Evolutionary conservation across 2,113 vertebrate species (phyloP).

Genomic region (Numida meleagris): DNA sequence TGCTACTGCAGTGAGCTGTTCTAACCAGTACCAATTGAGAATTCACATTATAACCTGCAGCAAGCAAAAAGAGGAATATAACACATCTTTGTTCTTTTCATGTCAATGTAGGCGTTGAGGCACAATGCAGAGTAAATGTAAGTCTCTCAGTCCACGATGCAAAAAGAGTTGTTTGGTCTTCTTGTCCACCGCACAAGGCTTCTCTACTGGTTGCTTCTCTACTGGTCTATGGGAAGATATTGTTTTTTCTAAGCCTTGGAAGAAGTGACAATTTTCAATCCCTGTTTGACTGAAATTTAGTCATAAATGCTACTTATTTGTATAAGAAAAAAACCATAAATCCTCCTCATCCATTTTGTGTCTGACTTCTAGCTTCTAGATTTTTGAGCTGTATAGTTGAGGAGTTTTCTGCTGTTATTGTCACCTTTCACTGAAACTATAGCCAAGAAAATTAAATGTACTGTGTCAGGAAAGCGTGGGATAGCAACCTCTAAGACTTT

Average conservation of each 20-base stretch:
- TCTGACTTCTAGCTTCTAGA: neutral
- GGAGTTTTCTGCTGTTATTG: neutral
- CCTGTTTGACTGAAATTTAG: neutral
- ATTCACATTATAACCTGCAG: neutral
- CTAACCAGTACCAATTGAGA: neutral
- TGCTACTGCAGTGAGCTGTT: neutral
- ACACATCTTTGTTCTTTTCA: neutral
- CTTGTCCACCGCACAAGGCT: accelerated
- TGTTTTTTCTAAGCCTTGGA: neutral
- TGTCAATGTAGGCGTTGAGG: neutral
- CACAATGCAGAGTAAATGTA: accelerated
- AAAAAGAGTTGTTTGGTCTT: neutral
- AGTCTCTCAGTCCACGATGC: neutral
- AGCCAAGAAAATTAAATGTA: neutral
- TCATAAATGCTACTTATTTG: neutral
- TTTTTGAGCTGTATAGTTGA: neutral
- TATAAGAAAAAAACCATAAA: neutral
- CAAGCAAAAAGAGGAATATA: neutral
- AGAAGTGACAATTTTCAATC: neutral
- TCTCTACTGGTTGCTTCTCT: neutral
- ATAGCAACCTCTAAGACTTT: neutral
- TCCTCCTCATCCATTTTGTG: neutral
- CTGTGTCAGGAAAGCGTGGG: neutral
- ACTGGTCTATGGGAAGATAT: neutral
- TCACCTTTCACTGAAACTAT: neutral